Evolutionary conservation across 2,797 vertebrate genomes (phyloP), one percentile per base, ranked within the genome.

Genomic region (Cichlasoma orientale): DNA sequence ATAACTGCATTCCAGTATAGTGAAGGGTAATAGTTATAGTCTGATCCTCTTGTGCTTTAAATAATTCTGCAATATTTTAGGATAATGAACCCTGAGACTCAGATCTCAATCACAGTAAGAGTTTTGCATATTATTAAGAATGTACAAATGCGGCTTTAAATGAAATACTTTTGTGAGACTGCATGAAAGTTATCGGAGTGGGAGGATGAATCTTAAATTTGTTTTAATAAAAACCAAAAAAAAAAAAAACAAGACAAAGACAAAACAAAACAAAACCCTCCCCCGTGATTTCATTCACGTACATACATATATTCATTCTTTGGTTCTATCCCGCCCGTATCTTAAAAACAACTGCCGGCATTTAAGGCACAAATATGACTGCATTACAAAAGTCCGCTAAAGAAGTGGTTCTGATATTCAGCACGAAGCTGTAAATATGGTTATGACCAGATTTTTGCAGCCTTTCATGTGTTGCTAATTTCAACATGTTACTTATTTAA

Each of bases 11-110:
- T 80, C 57, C 53, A 44, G 53, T 82, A 73, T 44, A 74, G 50
- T 74, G 58, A 53, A 69, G n/a, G 50, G 56, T 50, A 56, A 77
- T 82, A 61, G 83, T 82, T 74, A 18, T 4, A 33, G 47, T 50
- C 57, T 6, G 36, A 77, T 78, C 12, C 79, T 54, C 52, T 9
- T 56, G 47, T 23, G 33, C 38, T 59, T 59, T 21, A 75, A 79
- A 33, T 61, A 27, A 74, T 58, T 56, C 44, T 70, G 80, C 58
- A 59, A 23, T 83, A 70, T 72, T 84, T 87, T 68, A 31, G 70
- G 58, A 75, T 77, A 86, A 88, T 79, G 58, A 88, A 82, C 33
- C 27, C 4, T 56, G 59, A 71, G 61, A 72, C 71, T 70, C 25
- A 2, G 58, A 70, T 56, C 36, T 74, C 41, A 72, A 29, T 80